phyloP scores from a whole-genome alignment of 2,113 vertebrate genomes.

The Micronisus gabar region DNA sequence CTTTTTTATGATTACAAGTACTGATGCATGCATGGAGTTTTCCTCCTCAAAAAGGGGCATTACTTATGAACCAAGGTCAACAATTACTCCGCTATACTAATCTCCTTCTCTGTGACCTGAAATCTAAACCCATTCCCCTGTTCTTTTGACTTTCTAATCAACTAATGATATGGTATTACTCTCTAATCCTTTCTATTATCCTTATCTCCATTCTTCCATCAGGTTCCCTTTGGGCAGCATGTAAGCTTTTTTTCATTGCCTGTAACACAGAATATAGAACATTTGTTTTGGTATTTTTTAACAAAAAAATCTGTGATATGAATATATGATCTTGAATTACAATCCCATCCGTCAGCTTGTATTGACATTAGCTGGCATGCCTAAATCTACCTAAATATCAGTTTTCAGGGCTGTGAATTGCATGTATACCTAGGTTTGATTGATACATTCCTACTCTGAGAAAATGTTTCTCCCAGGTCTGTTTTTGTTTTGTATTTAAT shows the following conservation, averaged over 20 bases:
- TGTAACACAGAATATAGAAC: neutral
- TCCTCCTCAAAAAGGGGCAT: neutral
- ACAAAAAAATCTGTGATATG: neutral
- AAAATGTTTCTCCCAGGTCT: neutral
- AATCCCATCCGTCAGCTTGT: neutral
- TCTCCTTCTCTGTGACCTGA: neutral
- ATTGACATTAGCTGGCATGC: neutral
- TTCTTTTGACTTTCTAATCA: conserved; percentile 4
- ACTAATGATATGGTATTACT: neutral
- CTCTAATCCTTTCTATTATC: conserved; percentile 20
- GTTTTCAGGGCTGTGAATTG: neutral
- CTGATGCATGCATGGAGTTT: neutral
- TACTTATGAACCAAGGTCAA: neutral
- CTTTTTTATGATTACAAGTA: neutral
- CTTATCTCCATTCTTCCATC: conserved; percentile 2
- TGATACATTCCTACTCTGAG: neutral
- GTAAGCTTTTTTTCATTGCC: neutral
- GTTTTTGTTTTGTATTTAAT: neutral
- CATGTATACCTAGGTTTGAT: neutral
- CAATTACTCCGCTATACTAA: neutral
- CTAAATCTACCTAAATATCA: neutral
- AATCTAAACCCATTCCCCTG: neutral
- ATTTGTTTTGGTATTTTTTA: neutral
- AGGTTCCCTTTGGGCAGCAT: neutral
- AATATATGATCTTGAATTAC: neutral